These are phyloP conservation scores for Caenorhabditis inopinata DNA, from an alignment of 1,140 invertebrate genomes.

Conservation along the genomic window DNA sequence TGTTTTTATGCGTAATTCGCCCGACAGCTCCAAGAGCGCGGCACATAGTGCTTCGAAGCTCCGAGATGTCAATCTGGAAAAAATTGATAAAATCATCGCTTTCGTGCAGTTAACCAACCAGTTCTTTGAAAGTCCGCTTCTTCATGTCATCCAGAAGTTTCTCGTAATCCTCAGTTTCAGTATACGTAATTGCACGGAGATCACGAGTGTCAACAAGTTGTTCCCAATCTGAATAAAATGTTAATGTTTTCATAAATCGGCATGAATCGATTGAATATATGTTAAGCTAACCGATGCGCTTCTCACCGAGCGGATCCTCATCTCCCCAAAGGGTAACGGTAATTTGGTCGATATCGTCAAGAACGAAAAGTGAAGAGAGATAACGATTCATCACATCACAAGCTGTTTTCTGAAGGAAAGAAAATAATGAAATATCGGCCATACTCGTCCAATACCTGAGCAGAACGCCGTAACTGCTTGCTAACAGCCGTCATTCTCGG, in stretches of 20 bases:
- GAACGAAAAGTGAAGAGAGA: not conserved
- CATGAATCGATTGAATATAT: not conserved
- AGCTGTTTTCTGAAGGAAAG: not conserved
- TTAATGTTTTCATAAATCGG: not conserved
- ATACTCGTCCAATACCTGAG: not conserved
- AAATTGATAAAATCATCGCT: no score
- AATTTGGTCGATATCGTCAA: not conserved
- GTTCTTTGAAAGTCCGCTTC: not conserved
- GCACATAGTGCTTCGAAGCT: constrained; percentile 8
- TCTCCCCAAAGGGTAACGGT: constrained; percentile 1
- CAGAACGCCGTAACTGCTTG: not conserved
- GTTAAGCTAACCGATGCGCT: not conserved
- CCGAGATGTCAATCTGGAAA: not conserved
- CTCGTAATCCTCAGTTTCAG: not conserved
- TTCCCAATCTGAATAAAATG: not conserved
- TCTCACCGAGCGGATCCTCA: constrained; percentile 14
- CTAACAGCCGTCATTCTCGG: not conserved
- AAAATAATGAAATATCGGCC: not conserved
- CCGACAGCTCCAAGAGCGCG: not conserved
- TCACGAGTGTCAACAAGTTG: constrained; percentile 2
- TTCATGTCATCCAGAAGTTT: constrained; percentile 1
- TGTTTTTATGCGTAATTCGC: not conserved
- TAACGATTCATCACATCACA: constrained; percentile 6
- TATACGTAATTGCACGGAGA: not conserved
- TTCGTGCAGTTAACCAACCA: not conserved